These are phyloP conservation scores for Peromyscus nudipes DNA, from an alignment of 2,797 vertebrate genomes.

Conservation along the genomic window DNA sequence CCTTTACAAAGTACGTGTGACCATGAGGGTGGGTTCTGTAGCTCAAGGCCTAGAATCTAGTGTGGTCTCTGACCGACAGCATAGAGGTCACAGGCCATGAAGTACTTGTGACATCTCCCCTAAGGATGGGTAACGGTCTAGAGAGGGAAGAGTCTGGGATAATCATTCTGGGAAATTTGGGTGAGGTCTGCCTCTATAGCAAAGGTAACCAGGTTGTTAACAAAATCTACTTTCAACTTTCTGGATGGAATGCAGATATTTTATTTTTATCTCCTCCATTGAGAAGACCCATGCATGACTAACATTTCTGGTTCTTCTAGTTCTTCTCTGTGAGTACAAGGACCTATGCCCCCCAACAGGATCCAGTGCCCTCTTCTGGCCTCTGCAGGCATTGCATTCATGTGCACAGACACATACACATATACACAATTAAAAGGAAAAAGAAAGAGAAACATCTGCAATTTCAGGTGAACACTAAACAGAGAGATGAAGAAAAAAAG, in stretches of 20 bases:
- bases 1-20: background rate
- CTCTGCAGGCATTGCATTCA: background rate
- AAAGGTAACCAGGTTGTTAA: background rate
- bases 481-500: background rate
- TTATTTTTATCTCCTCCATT: background rate
- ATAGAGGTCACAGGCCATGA: background rate
- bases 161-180: background rate
- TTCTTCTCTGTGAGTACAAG: background rate
- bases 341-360: background rate
- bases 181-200: background rate
- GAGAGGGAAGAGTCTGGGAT: background rate
- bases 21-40: background rate
- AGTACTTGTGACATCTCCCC: background rate
- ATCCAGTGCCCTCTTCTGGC: background rate
- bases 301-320: background rate
- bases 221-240: background rate
- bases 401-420: background rate
- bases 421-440: background rate
- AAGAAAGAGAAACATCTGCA: conserved; percentile 10
- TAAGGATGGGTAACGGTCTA: background rate
- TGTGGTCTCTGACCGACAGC: background rate
- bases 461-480: conserved; percentile 23
- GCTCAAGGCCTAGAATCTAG: background rate
- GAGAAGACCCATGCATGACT: background rate
- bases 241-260: background rate